Conservation (phyloP, 2,113 vertebrate genomes). For the Nesogale talazaci region DNA sequence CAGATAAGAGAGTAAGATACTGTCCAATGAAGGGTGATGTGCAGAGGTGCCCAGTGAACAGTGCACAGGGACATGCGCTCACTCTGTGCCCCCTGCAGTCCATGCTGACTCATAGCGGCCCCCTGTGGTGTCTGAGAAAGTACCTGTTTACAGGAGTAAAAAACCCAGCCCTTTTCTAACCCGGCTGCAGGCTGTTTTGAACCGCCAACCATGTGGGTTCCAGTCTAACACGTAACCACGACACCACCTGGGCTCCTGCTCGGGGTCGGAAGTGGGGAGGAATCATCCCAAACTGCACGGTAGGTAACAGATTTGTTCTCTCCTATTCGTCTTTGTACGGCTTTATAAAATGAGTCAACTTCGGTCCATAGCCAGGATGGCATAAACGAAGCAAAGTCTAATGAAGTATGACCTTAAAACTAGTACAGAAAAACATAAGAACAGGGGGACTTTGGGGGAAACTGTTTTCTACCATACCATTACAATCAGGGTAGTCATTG, state of each 20-base stretch:
- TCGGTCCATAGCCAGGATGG: background rate
- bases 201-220: too few species aligned
- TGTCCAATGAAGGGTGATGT: background rate
- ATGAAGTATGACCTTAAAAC: background rate
- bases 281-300: background rate
- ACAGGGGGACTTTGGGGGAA: background rate
- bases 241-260: too few species aligned
- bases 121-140: too few species aligned
- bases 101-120: too few species aligned
- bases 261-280: background rate
- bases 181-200: too few species aligned
- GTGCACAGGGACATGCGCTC: too few species aligned
- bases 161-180: too few species aligned
- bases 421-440: background rate
- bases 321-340: background rate
- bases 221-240: too few species aligned
- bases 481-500: background rate
- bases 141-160: too few species aligned
- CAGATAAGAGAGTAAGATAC: background rate
- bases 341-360: background rate
- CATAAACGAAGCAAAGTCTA: background rate
- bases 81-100: too few species aligned
- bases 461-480: background rate
- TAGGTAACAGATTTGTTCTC: background rate
- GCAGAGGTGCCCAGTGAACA: background rate